Conservation (phyloP, 2,888 invertebrate species). For the Branchipolynoe longqiensis region DNA sequence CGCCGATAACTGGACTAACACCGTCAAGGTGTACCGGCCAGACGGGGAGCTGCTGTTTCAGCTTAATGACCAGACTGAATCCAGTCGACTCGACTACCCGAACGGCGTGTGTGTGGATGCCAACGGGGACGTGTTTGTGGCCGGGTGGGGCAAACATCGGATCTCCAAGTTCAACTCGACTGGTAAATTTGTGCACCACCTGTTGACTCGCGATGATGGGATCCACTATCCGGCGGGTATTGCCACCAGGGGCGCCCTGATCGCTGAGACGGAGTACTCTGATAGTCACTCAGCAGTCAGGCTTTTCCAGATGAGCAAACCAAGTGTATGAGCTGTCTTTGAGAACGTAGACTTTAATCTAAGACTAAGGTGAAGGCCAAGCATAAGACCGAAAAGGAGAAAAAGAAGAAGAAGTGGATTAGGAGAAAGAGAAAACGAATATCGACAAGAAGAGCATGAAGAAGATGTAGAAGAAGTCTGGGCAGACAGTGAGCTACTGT, state of each 20-base stretch:
- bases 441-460: too few species aligned
- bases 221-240: conserved; percentile 77
- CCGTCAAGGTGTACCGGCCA: conserved; percentile 74
- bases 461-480: too few species aligned
- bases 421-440: too few species aligned
- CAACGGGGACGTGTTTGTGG: conserved; percentile 75
- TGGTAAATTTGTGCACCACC: conserved; percentile 73
- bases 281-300: conserved; percentile 62
- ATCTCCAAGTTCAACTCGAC: conserved; percentile 68
- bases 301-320: conserved; percentile 48
- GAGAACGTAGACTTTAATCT: not conserved
- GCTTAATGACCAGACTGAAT: conserved; percentile 31
- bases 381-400: too few species aligned
- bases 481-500: conserved; percentile 65
- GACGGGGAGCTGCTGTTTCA: conserved; percentile 66
- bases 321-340: not conserved
- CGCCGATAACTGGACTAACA: conserved; percentile 70
- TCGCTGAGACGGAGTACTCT: conserved; percentile 74
- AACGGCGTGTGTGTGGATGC: conserved; percentile 76
- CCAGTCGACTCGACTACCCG: conserved; percentile 67
- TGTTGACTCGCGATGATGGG: conserved; percentile 73
- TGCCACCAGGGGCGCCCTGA: conserved; percentile 69
- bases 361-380: too few species aligned
- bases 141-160: conserved; percentile 74
- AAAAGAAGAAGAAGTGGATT: too few species aligned